Evolutionary conservation across 2,797 vertebrate species (phyloP), one percentile per base, ranked within the genome.

Genomic region (Limnodromus scolopaceus): DNA sequence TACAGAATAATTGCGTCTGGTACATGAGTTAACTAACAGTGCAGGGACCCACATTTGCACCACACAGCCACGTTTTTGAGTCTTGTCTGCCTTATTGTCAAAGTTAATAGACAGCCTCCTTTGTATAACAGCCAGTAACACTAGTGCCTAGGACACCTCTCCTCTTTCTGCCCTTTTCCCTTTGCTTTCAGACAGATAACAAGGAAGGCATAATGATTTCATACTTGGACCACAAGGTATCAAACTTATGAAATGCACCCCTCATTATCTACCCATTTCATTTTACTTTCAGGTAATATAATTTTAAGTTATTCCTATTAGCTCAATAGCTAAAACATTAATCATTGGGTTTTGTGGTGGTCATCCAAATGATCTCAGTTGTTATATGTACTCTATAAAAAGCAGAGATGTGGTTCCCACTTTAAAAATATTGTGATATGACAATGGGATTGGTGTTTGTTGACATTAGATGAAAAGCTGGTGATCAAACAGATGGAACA

Each of bases 401-500:
- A 75, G 16, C 12, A 75, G 25, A 81, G 22, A 38, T 32, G 10
- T 55, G 34, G 15, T 13, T 57, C 3, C 13, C 48, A 34, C 34
- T 80, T 92, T 4, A 22, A 84, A 89, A 89, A 74, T 38, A 0
- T 18, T 64, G 10, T 36, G 7, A 18, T 66, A 48, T 66, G 49
- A 61, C 54, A 66, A 48, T 7, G 13, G 9, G 25, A 54, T 71
- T 0, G 0, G 9, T 8, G 6, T 64, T 30, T 77, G 11, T 30
- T 32, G 46, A 48, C 41, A 28, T 51, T 65, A 68, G 19, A 27
- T 39, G 27, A 80, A 58, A 27, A 72, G 30, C 36, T 54, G n/a
- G 36, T 72, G 48, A 64, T 27, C 34, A 68, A 63, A 69, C 1
- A 48, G 13, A 60, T 10, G 12, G 20, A 74, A 61, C 6, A 72